A percentile compares a stretch with the other conserved stretches of the same genome.
Evolutionary conservation across 2,797 vertebrate species (phyloP).

Genomic region (Garrulus glandarius): DNA sequence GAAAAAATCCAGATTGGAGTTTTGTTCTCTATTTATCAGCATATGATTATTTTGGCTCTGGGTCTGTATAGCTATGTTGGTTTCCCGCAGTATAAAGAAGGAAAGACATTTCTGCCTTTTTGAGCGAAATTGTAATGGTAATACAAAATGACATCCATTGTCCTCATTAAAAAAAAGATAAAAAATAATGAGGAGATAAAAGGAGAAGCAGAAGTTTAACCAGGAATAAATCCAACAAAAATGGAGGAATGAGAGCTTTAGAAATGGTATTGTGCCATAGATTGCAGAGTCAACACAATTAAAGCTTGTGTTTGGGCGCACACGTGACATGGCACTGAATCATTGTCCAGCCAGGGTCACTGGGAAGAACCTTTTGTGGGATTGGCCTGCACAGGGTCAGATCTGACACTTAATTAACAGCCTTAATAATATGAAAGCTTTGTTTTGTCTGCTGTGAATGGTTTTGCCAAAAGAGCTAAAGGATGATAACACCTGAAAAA

Average conservation of each 20-base stretch:
- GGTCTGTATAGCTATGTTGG: slow-evolving; percentile 12
- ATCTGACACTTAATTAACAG: not conserved
- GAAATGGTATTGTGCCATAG: not conserved
- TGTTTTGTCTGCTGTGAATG: not conserved
- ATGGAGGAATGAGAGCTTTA: not conserved
- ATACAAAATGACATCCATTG: slow-evolving; percentile 47
- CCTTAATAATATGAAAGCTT: not conserved
- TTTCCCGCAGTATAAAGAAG: slow-evolving; percentile 56
- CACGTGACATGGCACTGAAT: rapidly evolving
- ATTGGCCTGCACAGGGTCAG: not conserved
- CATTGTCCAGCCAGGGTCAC: not conserved
- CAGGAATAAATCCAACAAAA: slow-evolving; percentile 22
- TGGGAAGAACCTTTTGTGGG: not conserved
- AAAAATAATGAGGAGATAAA: slow-evolving; percentile 42
- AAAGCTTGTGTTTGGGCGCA: not conserved
- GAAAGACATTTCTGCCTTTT: slow-evolving; percentile 54
- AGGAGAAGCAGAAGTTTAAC: slow-evolving; percentile 10
- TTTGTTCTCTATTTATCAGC: slow-evolving; percentile 67
- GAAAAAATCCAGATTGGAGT: slow-evolving; percentile 58
- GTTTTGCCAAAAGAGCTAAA: not conserved
- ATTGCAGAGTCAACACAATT: not conserved
- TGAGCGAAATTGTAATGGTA: slow-evolving; percentile 30
- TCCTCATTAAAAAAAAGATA: not conserved
- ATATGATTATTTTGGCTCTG: slow-evolving; percentile 63
- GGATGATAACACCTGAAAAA: not conserved